phyloP scores from a whole-genome alignment of 2,888 invertebrate species.

The Himalopsyche anomala region DNA sequence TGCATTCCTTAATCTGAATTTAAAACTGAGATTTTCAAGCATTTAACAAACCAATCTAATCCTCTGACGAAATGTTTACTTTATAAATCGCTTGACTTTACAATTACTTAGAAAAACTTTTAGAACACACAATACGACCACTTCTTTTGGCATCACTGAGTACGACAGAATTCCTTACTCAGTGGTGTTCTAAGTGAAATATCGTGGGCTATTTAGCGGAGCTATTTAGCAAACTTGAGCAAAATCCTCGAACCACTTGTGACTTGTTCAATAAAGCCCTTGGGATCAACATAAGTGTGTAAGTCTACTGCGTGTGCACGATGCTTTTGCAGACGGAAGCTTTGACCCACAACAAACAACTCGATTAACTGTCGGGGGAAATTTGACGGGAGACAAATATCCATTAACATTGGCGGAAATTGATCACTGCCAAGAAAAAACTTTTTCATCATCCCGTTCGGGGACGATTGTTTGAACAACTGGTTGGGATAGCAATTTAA shows the following conservation, averaged over 20 bases:
- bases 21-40: too few species aligned
- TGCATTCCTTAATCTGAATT: too few species aligned
- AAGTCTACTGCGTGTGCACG: background rate
- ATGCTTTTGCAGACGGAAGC: slow-evolving; percentile 10
- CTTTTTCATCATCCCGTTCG: background rate
- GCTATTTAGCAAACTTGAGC: slow-evolving; percentile 32
- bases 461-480: too few species aligned
- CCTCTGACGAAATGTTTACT: too few species aligned
- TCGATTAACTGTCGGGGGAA: background rate
- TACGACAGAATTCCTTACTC: background rate
- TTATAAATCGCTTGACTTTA: too few species aligned
- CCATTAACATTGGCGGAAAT: background rate
- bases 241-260: slow-evolving; percentile 24
- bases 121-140: background rate
- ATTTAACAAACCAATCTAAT: too few species aligned
- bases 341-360: slow-evolving; percentile 16
- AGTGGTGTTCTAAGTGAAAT: background rate
- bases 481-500: too few species aligned
- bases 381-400: background rate
- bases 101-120: too few species aligned
- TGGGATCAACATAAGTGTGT: background rate
- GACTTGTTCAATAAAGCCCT: slow-evolving; percentile 4
- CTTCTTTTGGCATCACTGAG: background rate
- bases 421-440: background rate
- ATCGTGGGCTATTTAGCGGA: slow-evolving; percentile 15